Conservation (phyloP, 2,113 vertebrate species). For the Tragelaphus scriptus region DNA sequence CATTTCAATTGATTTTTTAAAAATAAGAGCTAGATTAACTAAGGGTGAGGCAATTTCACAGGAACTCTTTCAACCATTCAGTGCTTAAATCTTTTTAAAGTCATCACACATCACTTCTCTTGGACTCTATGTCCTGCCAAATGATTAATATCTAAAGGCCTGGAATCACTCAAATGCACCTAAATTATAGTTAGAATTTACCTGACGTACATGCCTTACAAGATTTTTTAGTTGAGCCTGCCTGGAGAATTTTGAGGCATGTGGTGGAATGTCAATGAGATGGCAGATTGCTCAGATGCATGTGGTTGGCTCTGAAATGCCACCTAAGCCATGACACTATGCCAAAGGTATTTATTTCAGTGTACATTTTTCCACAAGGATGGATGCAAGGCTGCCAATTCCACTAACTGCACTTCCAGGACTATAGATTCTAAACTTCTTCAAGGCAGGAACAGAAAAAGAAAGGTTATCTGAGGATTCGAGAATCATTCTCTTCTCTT, state of each 20-base stretch:
- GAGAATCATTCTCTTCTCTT: neutral
- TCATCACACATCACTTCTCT: slow-evolving; percentile 37
- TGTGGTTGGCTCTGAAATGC: slow-evolving; percentile 17
- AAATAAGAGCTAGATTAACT: slow-evolving; percentile 17
- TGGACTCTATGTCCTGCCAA: slow-evolving; percentile 42
- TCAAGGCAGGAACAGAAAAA: slow-evolving; percentile 6
- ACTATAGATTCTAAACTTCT: slow-evolving; percentile 10
- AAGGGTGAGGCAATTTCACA: slow-evolving; percentile 21
- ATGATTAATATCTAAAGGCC: slow-evolving; percentile 40
- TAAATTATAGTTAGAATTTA: slow-evolving; percentile 35
- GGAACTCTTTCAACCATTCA: slow-evolving; percentile 10
- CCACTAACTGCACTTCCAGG: neutral
- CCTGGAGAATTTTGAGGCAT: slow-evolving; percentile 16
- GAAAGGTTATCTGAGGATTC: slow-evolving; percentile 29
- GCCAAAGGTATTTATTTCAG: slow-evolving; percentile 35
- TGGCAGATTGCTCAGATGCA: slow-evolving; percentile 1
- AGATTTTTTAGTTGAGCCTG: neutral
- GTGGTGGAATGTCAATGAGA: slow-evolving; percentile 4
- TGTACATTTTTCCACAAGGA: neutral
- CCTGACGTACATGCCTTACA: slow-evolving; percentile 11
- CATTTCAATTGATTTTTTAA: slow-evolving; percentile 14
- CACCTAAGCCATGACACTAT: neutral
- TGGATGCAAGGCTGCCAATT: neutral
- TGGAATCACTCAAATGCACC: slow-evolving; percentile 43
- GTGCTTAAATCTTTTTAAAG: slow-evolving; percentile 42